phyloP scores from a whole-genome alignment of 2,888 invertebrate species.

The Boloria euphrosyne region DNA sequence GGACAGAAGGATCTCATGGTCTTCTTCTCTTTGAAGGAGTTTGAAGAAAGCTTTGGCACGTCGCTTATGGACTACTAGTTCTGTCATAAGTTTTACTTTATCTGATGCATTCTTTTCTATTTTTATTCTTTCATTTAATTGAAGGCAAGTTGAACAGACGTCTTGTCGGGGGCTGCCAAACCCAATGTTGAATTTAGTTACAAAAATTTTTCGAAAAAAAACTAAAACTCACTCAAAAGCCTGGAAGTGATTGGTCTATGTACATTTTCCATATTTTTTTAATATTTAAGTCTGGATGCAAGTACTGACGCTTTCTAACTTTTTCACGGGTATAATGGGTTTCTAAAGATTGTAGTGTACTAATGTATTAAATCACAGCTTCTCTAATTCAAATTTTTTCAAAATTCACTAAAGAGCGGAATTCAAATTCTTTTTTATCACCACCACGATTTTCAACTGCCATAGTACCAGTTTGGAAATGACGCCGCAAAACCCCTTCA shows the following conservation, averaged over 20 bases:
- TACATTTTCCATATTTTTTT: conserved; percentile 17
- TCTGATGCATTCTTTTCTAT: neutral
- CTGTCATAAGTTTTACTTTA: conserved; percentile 1
- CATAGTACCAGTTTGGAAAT: conserved; percentile 19
- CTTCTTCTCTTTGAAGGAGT: neutral
- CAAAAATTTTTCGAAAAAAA: conserved; percentile 13
- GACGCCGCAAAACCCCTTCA: conserved; percentile 6
- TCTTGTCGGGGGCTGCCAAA: conserved; percentile 25
- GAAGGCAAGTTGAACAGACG: conserved; percentile 27
- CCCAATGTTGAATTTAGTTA: conserved; percentile 26
- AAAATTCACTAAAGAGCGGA: conserved; percentile 10
- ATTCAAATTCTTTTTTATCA: conserved; percentile 10
- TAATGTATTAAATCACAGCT: conserved; percentile 17
- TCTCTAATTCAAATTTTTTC: too few species aligned
- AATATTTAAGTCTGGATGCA: conserved; percentile 6
- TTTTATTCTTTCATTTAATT: conserved; percentile 12
- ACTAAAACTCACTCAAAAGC: conserved; percentile 8
- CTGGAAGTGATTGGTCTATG: conserved; percentile 24
- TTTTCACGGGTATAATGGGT: neutral
- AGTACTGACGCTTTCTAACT: conserved; percentile 5
- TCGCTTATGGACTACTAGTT: neutral
- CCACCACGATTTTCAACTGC: conserved; percentile 14
- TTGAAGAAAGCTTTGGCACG: neutral
- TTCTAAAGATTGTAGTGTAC: conserved; percentile 8
- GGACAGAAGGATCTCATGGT: neutral